Percentiles rank a stretch among this genome's conserved stretches.
phyloP scores from a whole-genome alignment of 2,888 invertebrate genomes.

The Therioaphis trifolii region DNA sequence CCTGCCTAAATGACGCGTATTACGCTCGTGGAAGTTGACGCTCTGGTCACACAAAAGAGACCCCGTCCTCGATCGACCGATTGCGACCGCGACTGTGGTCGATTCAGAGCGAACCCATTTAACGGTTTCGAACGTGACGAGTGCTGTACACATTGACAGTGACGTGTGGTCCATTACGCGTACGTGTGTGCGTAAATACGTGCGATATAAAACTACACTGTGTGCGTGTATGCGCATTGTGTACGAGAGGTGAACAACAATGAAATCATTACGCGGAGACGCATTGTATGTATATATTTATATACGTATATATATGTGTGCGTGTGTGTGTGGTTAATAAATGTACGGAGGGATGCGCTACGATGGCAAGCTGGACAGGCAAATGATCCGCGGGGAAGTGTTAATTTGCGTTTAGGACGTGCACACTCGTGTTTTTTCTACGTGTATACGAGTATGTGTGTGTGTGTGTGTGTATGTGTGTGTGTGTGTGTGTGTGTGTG shows the following conservation, averaged over 20 bases:
- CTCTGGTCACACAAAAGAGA: not conserved
- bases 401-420: constrained; percentile 24
- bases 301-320: too few relatives aligned
- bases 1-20: too few relatives aligned
- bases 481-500: too few relatives aligned
- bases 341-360: too few relatives aligned
- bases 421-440: too few relatives aligned
- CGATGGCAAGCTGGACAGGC: not conserved
- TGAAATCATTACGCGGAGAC: not conserved
- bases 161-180: not conserved
- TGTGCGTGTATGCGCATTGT: too few relatives aligned
- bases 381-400: not conserved
- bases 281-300: too few relatives aligned
- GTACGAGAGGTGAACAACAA: constrained; percentile 1
- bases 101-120: not conserved
- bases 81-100: not conserved
- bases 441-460: too few relatives aligned
- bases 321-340: too few relatives aligned
- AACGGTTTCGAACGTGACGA: constrained; percentile 4
- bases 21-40: not conserved
- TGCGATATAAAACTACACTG: not conserved
- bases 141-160: not conserved
- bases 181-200: not conserved
- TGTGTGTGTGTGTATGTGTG: too few relatives aligned
- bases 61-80: too few relatives aligned